Conservation (phyloP, 2,888 invertebrate genomes). For the Choristoneura rosaceana region DNA sequence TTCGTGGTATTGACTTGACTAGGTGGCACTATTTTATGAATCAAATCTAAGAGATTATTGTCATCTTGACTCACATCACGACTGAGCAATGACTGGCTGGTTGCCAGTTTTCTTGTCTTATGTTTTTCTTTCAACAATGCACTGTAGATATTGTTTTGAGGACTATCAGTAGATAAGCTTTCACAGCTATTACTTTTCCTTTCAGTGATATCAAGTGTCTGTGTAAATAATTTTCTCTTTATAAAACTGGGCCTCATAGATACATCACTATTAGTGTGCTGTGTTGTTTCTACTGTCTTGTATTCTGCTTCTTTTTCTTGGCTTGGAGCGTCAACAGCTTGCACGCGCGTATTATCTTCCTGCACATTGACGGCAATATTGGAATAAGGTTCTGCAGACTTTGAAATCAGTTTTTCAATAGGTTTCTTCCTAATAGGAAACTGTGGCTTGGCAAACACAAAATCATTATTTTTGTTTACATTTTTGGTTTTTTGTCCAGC, state of each 20-base stretch:
- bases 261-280: conserved; percentile 54
- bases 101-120: conserved; percentile 70
- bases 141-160: conserved; percentile 60
- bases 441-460: conserved; percentile 66
- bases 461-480: conserved; percentile 51
- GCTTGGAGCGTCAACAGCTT: not conserved
- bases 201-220: conserved; percentile 71
- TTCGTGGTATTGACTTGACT: conserved; percentile 65
- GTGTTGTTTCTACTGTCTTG: conserved; percentile 38
- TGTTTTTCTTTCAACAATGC: conserved; percentile 65
- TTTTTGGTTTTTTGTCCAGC: conserved; percentile 23
- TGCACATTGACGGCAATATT: conserved; percentile 35
- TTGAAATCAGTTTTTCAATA: conserved; percentile 48
- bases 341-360: conserved; percentile 41
- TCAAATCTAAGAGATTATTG: conserved; percentile 69
- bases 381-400: conserved; percentile 52
- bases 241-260: conserved; percentile 76
- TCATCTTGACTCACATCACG: conserved; percentile 66
- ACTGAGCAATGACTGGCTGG: conserved; percentile 69
- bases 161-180: conserved; percentile 58
- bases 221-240: conserved; percentile 76
- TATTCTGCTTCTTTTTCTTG: conserved; percentile 39
- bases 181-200: conserved; percentile 61
- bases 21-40: conserved; percentile 75
- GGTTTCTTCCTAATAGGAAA: conserved; percentile 57